Base-by-base conservation (phyloP, 2,113 vertebrate genomes). In the Megaceryle torquata region DNA sequence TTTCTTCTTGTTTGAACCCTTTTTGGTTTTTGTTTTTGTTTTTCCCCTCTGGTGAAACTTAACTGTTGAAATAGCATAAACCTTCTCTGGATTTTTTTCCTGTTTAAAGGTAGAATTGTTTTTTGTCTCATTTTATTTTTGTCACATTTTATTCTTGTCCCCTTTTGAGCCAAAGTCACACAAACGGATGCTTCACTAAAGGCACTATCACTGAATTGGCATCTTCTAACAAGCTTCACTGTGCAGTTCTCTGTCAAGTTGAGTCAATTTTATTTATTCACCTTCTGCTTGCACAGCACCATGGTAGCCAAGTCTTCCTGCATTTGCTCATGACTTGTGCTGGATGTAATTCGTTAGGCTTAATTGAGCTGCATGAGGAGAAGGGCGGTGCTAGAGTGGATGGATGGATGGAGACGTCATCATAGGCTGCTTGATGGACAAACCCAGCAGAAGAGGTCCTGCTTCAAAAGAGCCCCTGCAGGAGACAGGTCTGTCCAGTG, bases 261-360 rank as follows among this genome's bases (percentile, higher is more conserved):
- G 28, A 93, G 86, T 94, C 90, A 78, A 82, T 91, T 92, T 89
- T 95, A 91, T 93, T 96, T 96, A 89, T 83, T 92, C 65, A 60
- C 77, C 91, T 75, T 81, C 77, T 90, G 80, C 91, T 91, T 95
- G 91, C 77, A 68, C 89, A 95, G 86, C 86, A 87, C 64, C 33
- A 6, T 2, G 1, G 68, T 78, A 4, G 12, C 76, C 88, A 91
- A 86, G 76, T 86, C 72, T 77, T 86, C 83, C 48, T 78, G 92
- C 1, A 1, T 74, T 93, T 93, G 56, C 76, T 78, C 9, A 5
- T 93, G 94, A 75, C 83, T 93, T n/a, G 29, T 70, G 83, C 72
- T 93, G 69, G 35, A 29, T 92, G 39, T 67, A 76, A 93, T 88
- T 91, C 4, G 3, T 95, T 95, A 90, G 88, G 76, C 63, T 83